A percentile compares a stretch with the other conserved stretches of the same genome.
phyloP scores from a whole-genome alignment of 2,113 vertebrate genomes.

The Alosa alosa region DNA sequence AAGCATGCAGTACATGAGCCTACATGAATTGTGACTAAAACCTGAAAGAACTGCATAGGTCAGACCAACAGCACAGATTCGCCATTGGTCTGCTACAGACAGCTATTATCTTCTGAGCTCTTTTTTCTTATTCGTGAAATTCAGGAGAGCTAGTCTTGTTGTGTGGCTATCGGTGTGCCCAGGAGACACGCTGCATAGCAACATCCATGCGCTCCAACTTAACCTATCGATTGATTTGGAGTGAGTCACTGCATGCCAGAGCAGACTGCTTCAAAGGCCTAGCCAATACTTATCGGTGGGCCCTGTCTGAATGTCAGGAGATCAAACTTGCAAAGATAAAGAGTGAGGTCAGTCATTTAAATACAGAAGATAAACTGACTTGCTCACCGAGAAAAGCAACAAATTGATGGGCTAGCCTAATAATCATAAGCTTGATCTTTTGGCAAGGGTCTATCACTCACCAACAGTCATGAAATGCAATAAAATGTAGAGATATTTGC shows the following conservation, averaged over 20 bases:
- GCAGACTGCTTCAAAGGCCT: not conserved
- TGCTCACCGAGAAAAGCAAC: not conserved
- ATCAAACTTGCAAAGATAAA: not conserved
- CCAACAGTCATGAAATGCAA: not conserved
- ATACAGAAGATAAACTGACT: not conserved
- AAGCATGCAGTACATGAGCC: no score
- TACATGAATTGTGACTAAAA: no score
- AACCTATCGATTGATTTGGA: constrained; percentile 3
- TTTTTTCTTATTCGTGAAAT: no score
- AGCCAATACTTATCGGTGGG: not conserved
- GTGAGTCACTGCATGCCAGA: not conserved
- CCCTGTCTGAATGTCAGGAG: not conserved
- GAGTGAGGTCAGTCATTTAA: not conserved
- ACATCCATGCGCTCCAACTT: not conserved
- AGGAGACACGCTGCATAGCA: not conserved
- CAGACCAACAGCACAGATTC: no score
- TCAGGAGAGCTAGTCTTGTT: no score
- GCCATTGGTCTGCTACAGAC: no score
- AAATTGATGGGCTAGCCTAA: no score
- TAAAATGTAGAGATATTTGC: not conserved
- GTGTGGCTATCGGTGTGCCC: not conserved
- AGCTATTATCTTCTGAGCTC: no score
- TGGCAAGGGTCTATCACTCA: not conserved
- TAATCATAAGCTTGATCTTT: not conserved
- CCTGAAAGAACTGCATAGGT: no score